phyloP scores from a whole-genome alignment of 1,140 invertebrate species.

The Gryllus bimaculatus region DNA sequence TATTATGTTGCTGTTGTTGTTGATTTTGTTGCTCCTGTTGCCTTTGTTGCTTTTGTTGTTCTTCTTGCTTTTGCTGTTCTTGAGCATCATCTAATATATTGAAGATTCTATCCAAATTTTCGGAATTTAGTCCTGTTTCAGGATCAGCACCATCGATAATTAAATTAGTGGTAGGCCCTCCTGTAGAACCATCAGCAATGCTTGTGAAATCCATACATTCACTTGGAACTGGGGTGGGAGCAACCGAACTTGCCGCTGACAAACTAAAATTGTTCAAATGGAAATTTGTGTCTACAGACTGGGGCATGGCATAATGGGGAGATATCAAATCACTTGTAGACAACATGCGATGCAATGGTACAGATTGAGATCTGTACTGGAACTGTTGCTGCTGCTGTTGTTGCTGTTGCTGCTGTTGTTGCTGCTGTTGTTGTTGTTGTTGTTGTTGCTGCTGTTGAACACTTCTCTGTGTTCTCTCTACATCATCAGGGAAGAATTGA shows the following conservation, averaged over 20 bases:
- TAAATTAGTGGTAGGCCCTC: constrained; percentile 34
- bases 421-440: no score
- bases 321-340: constrained; percentile 32
- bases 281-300: constrained; percentile 29
- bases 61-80: constrained; percentile 29
- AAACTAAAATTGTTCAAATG: constrained; percentile 34
- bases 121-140: constrained; percentile 32
- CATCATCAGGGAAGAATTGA: constrained; percentile 36
- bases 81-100: constrained; percentile 35
- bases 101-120: constrained; percentile 37
- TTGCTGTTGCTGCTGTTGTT: no score
- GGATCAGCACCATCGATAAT: constrained; percentile 30
- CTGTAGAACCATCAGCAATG: constrained; percentile 41
- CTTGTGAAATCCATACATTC: constrained; percentile 58
- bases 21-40: constrained; percentile 1
- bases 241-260: constrained; percentile 52
- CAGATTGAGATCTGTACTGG: constrained; percentile 59
- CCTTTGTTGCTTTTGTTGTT: constrained; percentile 23
- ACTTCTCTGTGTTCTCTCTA: constrained; percentile 13
- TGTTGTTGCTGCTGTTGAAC: not conserved
- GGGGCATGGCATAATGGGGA: constrained; percentile 37
- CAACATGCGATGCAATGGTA: constrained; percentile 58
- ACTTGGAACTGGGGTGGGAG: constrained; percentile 56
- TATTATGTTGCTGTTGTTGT: not conserved
- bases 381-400: constrained; percentile 14